A percentile compares a stretch with the other conserved stretches of the same genome.
These are phyloP conservation scores for Aix galericulata DNA, from an alignment of 2,113 vertebrate genomes.

Conservation along the genomic window DNA sequence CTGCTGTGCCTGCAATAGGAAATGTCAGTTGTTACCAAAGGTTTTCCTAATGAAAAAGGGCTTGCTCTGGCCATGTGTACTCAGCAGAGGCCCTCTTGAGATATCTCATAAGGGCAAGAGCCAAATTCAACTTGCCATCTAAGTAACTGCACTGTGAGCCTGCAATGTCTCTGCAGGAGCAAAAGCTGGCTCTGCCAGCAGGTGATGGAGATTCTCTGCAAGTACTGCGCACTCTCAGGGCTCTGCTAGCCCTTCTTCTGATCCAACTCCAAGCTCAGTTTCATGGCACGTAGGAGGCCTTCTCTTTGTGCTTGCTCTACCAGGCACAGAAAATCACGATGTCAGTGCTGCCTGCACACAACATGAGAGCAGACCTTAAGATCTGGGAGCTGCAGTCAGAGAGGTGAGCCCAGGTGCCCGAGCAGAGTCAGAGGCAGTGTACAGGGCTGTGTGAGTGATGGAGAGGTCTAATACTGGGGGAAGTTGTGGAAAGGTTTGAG, in stretches of 20 bases:
- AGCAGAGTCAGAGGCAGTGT: background rate
- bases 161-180: background rate
- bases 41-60: constrained; percentile 50
- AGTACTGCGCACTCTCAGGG: background rate
- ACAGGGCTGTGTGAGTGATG: background rate
- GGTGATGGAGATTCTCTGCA: background rate
- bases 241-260: background rate
- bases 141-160: constrained; percentile 11
- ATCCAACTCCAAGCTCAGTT: background rate
- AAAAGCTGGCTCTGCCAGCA: background rate
- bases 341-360: fast-evolving
- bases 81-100: background rate
- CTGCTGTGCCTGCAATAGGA: background rate
- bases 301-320: background rate
- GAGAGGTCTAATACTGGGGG: background rate
- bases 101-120: background rate
- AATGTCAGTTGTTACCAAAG: constrained; percentile 20
- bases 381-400: background rate
- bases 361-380: background rate
- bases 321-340: background rate
- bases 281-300: background rate
- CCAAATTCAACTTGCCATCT: background rate
- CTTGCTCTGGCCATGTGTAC: background rate
- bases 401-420: background rate
- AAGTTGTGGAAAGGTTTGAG: background rate